Evolutionary conservation across 2,888 invertebrate genomes (phyloP), one percentile per base, ranked within the genome.

Genomic region (Myopa testacea): DNA sequence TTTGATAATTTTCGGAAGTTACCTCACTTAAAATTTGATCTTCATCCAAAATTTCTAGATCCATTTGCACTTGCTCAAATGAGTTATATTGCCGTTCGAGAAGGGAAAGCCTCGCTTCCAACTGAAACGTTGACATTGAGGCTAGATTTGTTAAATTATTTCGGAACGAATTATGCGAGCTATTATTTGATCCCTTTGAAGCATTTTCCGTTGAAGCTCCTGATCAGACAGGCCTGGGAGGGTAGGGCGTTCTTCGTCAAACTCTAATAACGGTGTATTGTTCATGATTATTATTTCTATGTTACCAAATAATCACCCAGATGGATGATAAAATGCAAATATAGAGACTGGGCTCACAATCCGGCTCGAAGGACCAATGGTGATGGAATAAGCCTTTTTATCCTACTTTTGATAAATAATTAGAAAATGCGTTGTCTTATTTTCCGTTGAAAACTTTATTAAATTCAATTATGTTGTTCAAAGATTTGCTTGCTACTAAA

Each of bases 311-410:
- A 37, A n/a, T 34, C 45, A 58, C 58, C 7, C n/a, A 58, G 58
- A 65, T 79, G 79, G 58, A 78, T 78, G 4, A 79, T 37, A 19
- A 77, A 78, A 58, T 12, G 50, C 50, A 58, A 58, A 16, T 5
- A 14, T 14, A n/a, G 5, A 4, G n/a, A 4, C 4, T 19, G 4
- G 58, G 58, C 14, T 19, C n/a, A 4, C n/a, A n/a, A n/a, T n/a
- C n/a, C n/a, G n/a, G n/a, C n/a, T n/a, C n/a, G n/a, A n/a, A n/a
- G n/a, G 26, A 26, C 26, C 26, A 26, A 26, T 26, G 26, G 26
- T 26, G 26, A 2, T 2, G 26, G 26, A 26, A 26, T 26, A 26
- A 26, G 26, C 26, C 26, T 26, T 26, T 26, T 26, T 26, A 26
- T 26, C 26, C 26, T 2, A 26, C 26, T 26, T 26, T 26, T 26